Conservation (phyloP, 2,113 vertebrate species). For the Corapipo altera region DNA sequence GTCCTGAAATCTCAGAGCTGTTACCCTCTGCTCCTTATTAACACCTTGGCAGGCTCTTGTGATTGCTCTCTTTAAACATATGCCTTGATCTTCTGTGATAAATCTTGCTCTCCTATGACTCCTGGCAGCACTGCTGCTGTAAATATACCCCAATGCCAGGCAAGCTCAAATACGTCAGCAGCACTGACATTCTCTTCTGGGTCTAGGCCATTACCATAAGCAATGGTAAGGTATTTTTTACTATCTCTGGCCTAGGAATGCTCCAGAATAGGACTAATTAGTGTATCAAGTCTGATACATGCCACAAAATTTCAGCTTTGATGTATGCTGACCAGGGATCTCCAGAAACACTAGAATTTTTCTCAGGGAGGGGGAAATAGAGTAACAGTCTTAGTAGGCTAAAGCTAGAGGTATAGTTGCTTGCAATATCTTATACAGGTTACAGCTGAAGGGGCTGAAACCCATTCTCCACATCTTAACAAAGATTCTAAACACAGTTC, state of each 20-base stretch:
- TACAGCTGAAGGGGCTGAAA: not conserved
- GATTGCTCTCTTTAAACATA: not conserved
- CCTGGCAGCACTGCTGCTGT: not conserved
- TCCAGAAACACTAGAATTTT: not conserved
- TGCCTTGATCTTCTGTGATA: not conserved
- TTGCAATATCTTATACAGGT: not conserved
- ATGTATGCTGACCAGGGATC: too few relatives aligned
- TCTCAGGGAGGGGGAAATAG: fast-evolving
- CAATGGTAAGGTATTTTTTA: not conserved
- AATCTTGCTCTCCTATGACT: not conserved
- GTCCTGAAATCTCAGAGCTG: not conserved
- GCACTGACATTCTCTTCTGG: not conserved
- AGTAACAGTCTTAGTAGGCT: not conserved
- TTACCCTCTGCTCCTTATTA: not conserved
- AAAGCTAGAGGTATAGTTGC: fast-evolving
- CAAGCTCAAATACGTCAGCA: too few relatives aligned
- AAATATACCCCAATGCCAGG: too few relatives aligned
- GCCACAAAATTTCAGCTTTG: not conserved
- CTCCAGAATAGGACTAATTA: not conserved
- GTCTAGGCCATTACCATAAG: not conserved
- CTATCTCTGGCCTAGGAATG: not conserved
- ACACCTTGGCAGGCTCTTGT: fast-evolving
- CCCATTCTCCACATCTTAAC: fast-evolving
- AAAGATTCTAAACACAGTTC: not conserved
- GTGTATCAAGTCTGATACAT: not conserved